Base-by-base conservation (phyloP, 2,113 vertebrate species). In the Alouatta palliata region DNA sequence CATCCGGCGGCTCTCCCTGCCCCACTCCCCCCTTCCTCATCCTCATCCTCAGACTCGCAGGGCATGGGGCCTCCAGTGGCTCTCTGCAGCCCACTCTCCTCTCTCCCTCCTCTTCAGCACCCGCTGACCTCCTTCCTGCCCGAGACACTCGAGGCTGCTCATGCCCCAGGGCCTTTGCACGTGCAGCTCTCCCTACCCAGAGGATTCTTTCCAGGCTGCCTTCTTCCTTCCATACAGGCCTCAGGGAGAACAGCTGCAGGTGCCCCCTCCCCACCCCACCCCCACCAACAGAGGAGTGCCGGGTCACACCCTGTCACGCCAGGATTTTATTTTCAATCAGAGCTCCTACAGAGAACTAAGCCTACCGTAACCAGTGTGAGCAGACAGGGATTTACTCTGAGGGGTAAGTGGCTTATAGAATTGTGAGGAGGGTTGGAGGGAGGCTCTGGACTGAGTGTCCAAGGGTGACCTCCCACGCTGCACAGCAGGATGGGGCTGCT, bases 291-390 rank as follows among this genome's bases (percentile, higher is more conserved):
- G 83, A 27, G 76, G 68, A 64, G 21, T 40, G 5, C 77, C 49
- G 9, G 25, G 25, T 8, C 71, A 43, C 0, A 13, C 47, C 84
- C 76, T 27, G 30, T 8, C 49, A 13, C 0, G 0, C 8, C n/a
- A 12, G 5, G 14, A 8, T 35, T 66, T 54, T 23, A 14, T 54
- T 73, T 79, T 58, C 49, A 21, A 3, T 21, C 45, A 37, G 19
- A n/a, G 21, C 52, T 56, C 35, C 35, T 8, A 12, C 4, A 47
- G 37, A 37, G 77, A 13, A 27, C 75, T 47, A 30, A 49, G 25
- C 35, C 83, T 20, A 32, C 23, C 45, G 17, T n/a, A 70, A 79
- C 25, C 12, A 5, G 17, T 8, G 49, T 5, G 13, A n/a, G 92
- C 40, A 49, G 71, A 40, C 20, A 19, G 52, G 47, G 71, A 3